Evolutionary conservation across 2,113 vertebrate species (phyloP), one percentile per base, ranked within the genome.

Genomic region (human (Homo sapiens)): DNA sequence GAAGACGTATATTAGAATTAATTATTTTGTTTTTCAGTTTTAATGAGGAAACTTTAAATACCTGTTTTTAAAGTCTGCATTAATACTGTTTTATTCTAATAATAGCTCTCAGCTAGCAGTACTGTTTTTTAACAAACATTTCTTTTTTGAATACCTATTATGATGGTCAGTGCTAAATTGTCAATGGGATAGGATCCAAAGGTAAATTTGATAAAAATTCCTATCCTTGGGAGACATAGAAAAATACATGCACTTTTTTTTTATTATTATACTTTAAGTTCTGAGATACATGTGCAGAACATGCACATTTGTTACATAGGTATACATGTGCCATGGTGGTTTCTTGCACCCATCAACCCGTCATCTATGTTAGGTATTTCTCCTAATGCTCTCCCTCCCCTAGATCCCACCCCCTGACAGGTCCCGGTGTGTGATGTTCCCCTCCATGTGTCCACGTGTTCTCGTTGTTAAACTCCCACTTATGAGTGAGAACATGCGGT

Each of bases 11-110:
- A 72, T 57, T 89, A 89, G 61, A 79, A 83, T 79, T 75, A 72
- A 83, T 16, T 92, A 78, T 84, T 96, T 81, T 48, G 75, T 87
- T 73, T 52, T 40, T 93, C 80, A 89, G 84, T 87, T 87, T 82
- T 88, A 91, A 66, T 48, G n/a, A 23, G 9, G 68, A 75, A 91
- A 72, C 25, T 78, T 88, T 11, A 48, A 93, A 55, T 84, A 83
- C 66, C 16, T 40, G 10, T n/a, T 68, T 59, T 59, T 59, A 59
- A 6, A 6, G 18, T 75, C 35, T 94, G n/a, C 35, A 50, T 50
- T 48, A 79, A 57, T 59, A 78, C 20, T 80, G 48, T 64, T 86
- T 70, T 9, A 35, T 40, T 59, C 18, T 35, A 93, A 68, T 84
- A 64, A 30, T 61, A 59, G 18, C 52, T 88, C 43, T 52, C 6